Evolutionary conservation across 2,113 vertebrate genomes (phyloP).

Genomic region (Picathartes gymnocephalus): DNA sequence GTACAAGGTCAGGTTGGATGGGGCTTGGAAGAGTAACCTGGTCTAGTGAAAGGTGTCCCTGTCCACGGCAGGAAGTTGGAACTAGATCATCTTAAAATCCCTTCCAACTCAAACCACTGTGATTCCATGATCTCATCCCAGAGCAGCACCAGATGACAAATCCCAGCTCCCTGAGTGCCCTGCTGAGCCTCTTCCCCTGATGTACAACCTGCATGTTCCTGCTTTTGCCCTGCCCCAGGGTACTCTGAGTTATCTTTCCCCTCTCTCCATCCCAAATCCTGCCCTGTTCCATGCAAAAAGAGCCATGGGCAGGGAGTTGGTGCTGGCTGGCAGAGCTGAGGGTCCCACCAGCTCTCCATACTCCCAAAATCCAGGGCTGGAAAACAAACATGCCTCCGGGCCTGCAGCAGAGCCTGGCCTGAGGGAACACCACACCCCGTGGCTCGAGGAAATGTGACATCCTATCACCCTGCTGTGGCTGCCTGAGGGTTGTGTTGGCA

Average conservation of each 20-base stretch:
- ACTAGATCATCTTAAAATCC: background rate
- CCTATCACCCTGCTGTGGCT: fast-evolving
- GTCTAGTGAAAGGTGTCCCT: background rate
- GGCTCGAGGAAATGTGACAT: background rate
- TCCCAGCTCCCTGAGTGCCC: background rate
- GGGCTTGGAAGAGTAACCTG: background rate
- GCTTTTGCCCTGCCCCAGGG: background rate
- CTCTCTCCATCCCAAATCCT: background rate
- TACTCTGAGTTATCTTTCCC: background rate
- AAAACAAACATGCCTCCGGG: background rate
- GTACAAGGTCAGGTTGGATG: background rate
- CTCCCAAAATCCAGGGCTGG: background rate
- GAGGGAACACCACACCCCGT: background rate
- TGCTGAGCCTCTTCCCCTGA: background rate
- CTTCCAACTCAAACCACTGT: background rate
- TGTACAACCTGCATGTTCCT: background rate
- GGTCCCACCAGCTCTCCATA: background rate
- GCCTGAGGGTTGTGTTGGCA: background rate
- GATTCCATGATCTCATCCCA: background rate
- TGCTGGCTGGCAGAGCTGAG: background rate
- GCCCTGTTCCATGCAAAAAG: background rate
- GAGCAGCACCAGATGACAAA: fast-evolving
- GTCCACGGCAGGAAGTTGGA: background rate
- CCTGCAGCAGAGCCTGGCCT: background rate
- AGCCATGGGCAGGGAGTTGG: background rate